phyloP scores from a whole-genome alignment of 1,140 invertebrate genomes.

The Streblospio benedicti region DNA sequence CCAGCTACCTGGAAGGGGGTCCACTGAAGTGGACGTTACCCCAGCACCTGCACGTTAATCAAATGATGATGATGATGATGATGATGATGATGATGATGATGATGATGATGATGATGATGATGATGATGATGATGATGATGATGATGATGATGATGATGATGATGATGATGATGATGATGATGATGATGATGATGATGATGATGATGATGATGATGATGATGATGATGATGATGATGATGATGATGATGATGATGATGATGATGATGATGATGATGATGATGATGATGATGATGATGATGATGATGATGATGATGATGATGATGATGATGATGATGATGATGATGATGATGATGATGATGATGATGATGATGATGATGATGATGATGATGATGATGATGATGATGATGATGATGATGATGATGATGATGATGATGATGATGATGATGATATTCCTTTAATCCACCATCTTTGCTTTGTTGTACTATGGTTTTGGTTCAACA shows the following conservation, averaged over 20 bases:
- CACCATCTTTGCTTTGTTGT: too few relatives aligned
- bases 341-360: conserved; percentile 2
- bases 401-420: conserved; percentile 8
- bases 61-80: conserved; percentile 9
- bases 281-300: conserved; percentile 3
- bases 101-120: conserved; percentile 2
- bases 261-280: conserved; percentile 1
- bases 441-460: conserved; percentile 4
- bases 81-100: conserved; percentile 9
- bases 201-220: conserved; percentile 6
- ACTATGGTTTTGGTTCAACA: too few relatives aligned
- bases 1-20: too few relatives aligned
- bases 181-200: conserved; percentile 4
- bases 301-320: conserved; percentile 10
- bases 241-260: conserved; percentile 10
- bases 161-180: conserved; percentile 9
- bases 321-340: not conserved
- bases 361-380: conserved; percentile 6
- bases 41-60: too few relatives aligned
- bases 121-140: conserved; percentile 4
- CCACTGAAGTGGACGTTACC: too few relatives aligned
- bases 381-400: conserved; percentile 6
- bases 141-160: conserved; percentile 10
- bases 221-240: conserved; percentile 12
- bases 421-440: conserved; percentile 6